Percentiles rank a stretch among this genome's conserved stretches.
Conservation (phyloP, 2,888 invertebrate species). For the Limenitis camilla region DNA sequence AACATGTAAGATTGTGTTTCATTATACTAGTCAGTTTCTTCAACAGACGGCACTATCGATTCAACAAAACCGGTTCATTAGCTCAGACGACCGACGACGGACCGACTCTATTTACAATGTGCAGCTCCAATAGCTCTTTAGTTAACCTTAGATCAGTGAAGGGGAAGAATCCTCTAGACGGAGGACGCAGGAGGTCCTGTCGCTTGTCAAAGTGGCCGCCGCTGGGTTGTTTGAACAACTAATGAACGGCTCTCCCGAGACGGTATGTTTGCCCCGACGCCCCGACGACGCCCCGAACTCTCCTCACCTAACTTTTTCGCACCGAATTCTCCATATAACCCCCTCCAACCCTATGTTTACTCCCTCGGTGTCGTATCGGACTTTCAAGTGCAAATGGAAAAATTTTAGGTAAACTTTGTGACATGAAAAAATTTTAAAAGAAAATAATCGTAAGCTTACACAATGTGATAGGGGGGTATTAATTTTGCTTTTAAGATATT, state of each 20-base stretch:
- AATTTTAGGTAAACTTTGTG: conserved; percentile 35
- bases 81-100: conserved; percentile 40
- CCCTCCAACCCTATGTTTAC: conserved; percentile 42
- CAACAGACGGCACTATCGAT: conserved; percentile 5
- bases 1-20: neutral
- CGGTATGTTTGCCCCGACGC: conserved; percentile 60
- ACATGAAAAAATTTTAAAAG: too few species aligned
- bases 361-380: conserved; percentile 52
- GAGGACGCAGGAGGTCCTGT: conserved; percentile 42
- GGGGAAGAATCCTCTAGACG: conserved; percentile 55
- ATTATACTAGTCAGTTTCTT: neutral
- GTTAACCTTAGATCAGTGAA: conserved; percentile 59
- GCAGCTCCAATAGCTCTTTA: conserved; percentile 53
- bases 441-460: too few species aligned
- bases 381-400: conserved; percentile 53
- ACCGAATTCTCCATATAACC: conserved; percentile 29
- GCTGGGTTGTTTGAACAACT: conserved; percentile 71
- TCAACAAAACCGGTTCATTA: conserved; percentile 22
- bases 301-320: conserved; percentile 53
- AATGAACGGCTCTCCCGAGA: conserved; percentile 72
- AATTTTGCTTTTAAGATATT: too few species aligned
- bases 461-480: too few species aligned
- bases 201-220: conserved; percentile 72
- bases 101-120: conserved; percentile 45
- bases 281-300: conserved; percentile 49